Percentiles rank a stretch among this genome's conserved stretches.
phyloP scores from a whole-genome alignment of 92 coral and sea anemone genomes.

The Paramuricea clavata region DNA sequence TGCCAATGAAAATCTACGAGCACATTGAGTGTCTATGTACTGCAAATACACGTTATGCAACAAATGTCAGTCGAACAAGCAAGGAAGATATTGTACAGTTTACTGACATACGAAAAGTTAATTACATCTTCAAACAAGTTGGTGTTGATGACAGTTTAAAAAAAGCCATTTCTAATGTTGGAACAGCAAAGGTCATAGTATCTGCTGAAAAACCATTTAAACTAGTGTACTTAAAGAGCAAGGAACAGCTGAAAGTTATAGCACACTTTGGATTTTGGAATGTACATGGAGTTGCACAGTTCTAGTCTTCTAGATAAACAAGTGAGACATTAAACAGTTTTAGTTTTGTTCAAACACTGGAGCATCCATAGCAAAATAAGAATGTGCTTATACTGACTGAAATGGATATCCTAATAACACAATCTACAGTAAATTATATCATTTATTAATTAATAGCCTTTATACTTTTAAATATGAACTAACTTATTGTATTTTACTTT shows the following conservation, averaged over 20 bases:
- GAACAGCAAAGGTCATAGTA: background rate
- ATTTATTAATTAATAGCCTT: too few species aligned
- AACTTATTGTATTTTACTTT: too few species aligned
- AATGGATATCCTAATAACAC: background rate
- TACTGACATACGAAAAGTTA: background rate
- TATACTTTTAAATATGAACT: too few species aligned
- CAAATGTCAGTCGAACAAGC: background rate
- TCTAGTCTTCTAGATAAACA: background rate
- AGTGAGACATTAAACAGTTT: background rate
- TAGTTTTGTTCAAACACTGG: background rate
- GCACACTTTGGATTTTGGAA: background rate
- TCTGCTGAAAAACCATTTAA: background rate
- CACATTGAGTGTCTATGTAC: background rate
- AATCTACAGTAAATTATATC: too few species aligned
- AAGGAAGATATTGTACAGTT: slow-evolving; percentile 13
- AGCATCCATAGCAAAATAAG: background rate
- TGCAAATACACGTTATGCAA: slow-evolving; percentile 6
- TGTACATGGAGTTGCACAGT: background rate
- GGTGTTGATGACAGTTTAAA: background rate
- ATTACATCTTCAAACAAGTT: background rate
- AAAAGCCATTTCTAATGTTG: background rate
- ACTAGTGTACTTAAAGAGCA: background rate
- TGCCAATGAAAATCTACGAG: background rate
- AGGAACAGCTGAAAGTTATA: slow-evolving; percentile 10
- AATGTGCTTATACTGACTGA: background rate